phyloP scores from a whole-genome alignment of 2,113 vertebrate species.

The Zonotrichia leucophrys region DNA sequence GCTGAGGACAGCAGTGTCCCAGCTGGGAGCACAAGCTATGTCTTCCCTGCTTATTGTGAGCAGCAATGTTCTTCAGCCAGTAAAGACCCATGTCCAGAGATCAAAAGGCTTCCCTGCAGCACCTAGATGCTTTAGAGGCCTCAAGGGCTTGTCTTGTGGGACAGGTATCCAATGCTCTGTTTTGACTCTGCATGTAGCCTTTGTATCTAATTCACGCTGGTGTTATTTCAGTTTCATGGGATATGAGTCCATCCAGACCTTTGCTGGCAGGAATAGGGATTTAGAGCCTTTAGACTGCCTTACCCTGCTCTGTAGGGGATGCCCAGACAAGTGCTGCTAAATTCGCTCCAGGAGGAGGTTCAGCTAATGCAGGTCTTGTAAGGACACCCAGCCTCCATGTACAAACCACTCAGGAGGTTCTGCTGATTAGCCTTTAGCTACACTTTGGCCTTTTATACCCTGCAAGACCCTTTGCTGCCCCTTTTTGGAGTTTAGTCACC shows the following conservation, averaged over 20 bases:
- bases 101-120: background rate
- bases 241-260: background rate
- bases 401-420: background rate
- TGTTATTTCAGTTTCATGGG: background rate
- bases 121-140: background rate
- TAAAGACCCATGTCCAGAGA: background rate
- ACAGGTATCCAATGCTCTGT: background rate
- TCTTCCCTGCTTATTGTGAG: background rate
- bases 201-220: background rate
- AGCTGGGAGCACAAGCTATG: background rate
- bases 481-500: background rate
- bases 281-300: background rate
- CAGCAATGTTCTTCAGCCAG: background rate
- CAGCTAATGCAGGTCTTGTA: background rate
- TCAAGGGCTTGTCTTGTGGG: rapidly evolving
- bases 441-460: background rate
- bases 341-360: background rate
- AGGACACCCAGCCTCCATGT: background rate
- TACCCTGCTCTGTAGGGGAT: background rate
- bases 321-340: background rate
- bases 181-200: background rate
- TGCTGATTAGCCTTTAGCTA: background rate
- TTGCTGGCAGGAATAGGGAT: background rate
- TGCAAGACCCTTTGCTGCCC: background rate
- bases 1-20: background rate